These are phyloP conservation scores for Galerucella pusilla DNA, from an alignment of 2,888 invertebrate genomes.

Conservation along the genomic window DNA sequence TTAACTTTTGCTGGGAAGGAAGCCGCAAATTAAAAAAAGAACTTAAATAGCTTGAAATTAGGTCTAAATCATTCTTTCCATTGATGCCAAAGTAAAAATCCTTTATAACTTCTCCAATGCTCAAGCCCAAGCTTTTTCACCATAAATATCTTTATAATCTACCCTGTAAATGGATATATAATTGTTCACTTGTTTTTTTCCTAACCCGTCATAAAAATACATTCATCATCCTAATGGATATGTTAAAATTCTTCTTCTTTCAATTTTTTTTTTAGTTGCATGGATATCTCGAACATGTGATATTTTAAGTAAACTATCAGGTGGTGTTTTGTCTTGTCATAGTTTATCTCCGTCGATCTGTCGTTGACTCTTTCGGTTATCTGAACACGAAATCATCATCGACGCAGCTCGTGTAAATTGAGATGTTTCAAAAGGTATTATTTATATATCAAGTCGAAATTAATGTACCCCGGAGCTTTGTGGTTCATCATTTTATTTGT, in stretches of 20 bases:
- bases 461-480: conserved; percentile 16
- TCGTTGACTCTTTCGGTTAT: conserved; percentile 25
- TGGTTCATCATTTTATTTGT: neutral
- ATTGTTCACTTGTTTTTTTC: neutral
- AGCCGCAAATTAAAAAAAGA: too few relatives aligned
- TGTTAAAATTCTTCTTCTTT: neutral
- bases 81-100: too few relatives aligned
- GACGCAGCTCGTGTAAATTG: conserved; percentile 23
- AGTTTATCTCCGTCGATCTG: conserved; percentile 1
- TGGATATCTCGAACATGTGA: neutral
- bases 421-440: conserved; percentile 25
- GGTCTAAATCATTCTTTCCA: too few relatives aligned
- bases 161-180: too few relatives aligned
- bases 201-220: neutral
- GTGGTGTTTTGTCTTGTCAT: conserved; percentile 11
- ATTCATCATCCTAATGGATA: neutral
- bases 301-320: conserved; percentile 7
- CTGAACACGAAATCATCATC: conserved; percentile 13
- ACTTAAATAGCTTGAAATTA: too few relatives aligned
- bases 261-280: neutral
- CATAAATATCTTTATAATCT: too few relatives aligned
- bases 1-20: too few relatives aligned
- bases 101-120: too few relatives aligned
- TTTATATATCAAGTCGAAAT: conserved; percentile 20
- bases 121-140: too few relatives aligned